Evolutionary conservation across 1,140 invertebrate species (phyloP), one percentile per base, ranked within the genome.

Genomic region (Orussus abietinus): DNA sequence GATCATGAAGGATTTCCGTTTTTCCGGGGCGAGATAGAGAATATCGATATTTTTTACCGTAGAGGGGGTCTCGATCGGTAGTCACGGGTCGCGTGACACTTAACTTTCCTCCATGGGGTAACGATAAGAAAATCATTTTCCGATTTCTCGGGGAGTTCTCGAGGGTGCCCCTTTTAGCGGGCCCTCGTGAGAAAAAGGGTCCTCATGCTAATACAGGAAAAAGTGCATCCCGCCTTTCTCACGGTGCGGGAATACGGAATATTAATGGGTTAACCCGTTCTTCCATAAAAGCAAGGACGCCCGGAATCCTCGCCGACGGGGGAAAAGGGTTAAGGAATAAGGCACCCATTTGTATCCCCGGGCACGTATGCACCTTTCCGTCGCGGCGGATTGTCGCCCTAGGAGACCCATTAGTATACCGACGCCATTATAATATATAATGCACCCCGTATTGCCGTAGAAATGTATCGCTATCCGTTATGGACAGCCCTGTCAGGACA

Each of bases 391-490:
- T n/a, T n/a, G n/a, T n/a, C n/a, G n/a, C n/a, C n/a, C n/a, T n/a
- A 20, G 25, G 17, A 36, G 35, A 45, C 41, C 45, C 46, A 52
- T 52, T 43, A 45, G 50, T 39, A 43, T 39, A 38, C 19, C 15
- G 35, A 45, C 43, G 42, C 39, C 33, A 48, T 51, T 51, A 51
- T 42, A 51, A 46, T 46, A n/a, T n/a, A 51, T 47, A 41, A 48
- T 44, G 37, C 42, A 28, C 19, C 35, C 20, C 29, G 29, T 38
- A 41, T 44, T 44, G 41, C 9, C 25, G 11, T 11, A 26, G 9
- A 10, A 11, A 28, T n/a, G 25, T 10, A 12, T 12, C 12, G 12
- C 25, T 28, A n/a, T 26, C 10, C 25, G 10, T 28, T 12, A 28
- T 12, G 25, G 25, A n/a, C n/a, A n/a, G n/a, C n/a, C n/a, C n/a